phyloP scores from a whole-genome alignment of 2,797 vertebrate species.

The Acropternis orthonyx region DNA sequence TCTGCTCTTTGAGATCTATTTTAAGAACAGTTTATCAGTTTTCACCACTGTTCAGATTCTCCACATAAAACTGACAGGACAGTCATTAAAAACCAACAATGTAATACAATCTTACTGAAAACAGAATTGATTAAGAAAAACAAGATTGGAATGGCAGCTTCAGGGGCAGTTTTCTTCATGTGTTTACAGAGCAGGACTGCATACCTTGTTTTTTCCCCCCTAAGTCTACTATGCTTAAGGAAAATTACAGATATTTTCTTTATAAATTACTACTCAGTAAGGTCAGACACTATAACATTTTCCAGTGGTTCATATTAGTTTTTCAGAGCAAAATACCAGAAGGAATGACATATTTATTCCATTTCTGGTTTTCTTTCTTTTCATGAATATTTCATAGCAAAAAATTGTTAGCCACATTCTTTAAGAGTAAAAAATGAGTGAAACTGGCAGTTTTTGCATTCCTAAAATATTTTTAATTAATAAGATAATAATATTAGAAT shows the following conservation, averaged over 20 bases:
- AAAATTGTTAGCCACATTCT: background rate
- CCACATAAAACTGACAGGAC: background rate
- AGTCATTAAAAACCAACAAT: background rate
- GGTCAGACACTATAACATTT: background rate
- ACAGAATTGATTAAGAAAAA: background rate
- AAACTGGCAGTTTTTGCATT: background rate
- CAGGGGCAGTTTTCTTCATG: background rate
- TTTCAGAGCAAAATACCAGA: background rate
- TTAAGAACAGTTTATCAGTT: background rate
- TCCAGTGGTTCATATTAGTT: background rate
- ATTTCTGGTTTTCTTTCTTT: background rate
- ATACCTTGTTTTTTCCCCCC: background rate
- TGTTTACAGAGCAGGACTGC: background rate
- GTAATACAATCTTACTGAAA: background rate
- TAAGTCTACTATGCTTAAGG: background rate
- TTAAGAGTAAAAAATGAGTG: background rate
- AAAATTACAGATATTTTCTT: background rate
- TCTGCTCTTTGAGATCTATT: background rate
- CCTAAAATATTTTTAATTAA: background rate
- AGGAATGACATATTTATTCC: background rate
- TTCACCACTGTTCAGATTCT: background rate
- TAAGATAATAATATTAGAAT: background rate
- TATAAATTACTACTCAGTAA: background rate
- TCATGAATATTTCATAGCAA: background rate
- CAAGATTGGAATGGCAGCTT: background rate